These are phyloP conservation scores for Mystacornis crossleyi DNA, from an alignment of 2,113 vertebrate species.

Conservation along the genomic window DNA sequence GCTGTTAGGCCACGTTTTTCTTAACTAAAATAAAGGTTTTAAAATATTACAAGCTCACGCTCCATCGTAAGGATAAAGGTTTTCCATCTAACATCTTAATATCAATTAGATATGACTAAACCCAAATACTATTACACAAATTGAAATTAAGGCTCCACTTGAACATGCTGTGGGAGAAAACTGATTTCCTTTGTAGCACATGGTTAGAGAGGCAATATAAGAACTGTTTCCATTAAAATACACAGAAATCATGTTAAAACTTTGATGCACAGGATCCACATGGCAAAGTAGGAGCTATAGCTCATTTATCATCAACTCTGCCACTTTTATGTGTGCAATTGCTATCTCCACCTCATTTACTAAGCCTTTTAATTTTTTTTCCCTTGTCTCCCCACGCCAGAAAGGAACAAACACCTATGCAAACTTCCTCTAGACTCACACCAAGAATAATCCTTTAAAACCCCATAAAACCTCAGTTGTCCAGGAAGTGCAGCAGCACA, in stretches of 20 bases:
- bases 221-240: neutral
- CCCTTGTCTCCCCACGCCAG: neutral
- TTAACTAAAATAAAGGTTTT: neutral
- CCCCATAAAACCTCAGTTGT: neutral
- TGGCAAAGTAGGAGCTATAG: neutral
- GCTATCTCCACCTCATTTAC: slow-evolving; percentile 2
- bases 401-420: neutral
- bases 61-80: neutral
- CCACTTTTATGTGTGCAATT: neutral
- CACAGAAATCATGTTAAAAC: neutral
- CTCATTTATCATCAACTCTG: neutral
- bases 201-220: neutral
- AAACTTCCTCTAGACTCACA: neutral
- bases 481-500: neutral
- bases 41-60: neutral
- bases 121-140: neutral
- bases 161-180: neutral
- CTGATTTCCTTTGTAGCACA: neutral
- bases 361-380: slow-evolving; percentile 17
- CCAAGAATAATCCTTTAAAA: neutral
- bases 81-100: neutral
- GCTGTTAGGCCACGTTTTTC: neutral
- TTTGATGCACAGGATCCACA: neutral
- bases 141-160: neutral
- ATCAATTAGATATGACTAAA: neutral